Base-by-base conservation (phyloP, 2,113 vertebrate species). In the Petroica traversi region DNA sequence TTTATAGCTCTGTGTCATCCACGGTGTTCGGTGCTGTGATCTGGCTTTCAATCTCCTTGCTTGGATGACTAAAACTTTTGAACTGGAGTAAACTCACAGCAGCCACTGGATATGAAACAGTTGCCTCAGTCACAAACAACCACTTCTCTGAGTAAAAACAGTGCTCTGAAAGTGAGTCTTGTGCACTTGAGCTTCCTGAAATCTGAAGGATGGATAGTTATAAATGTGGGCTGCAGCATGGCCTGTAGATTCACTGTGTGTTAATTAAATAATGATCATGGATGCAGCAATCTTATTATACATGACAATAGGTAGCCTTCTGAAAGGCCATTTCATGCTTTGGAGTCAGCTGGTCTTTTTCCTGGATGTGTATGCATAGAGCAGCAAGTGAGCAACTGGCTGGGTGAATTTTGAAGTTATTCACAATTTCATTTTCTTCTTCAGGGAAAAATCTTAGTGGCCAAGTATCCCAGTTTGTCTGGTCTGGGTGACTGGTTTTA, bases 371-470 rank as follows among this genome's bases (percentile, higher is more conserved):
- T 22, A 31, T 2, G 6, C 9, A 2, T 31, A 71, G 51, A 74
- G 16, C 54, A 54, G 49, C 0, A 0, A 58, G 20, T 55, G 38
- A 88, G 51, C 22, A 41, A 40, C 40, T 61, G 55, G 18, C 14
- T 17, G 24, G 69, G 31, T 76, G 52, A 79, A 93, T 82, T 87
- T 61, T 63, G 57, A 36, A 31, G n/a, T 59, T 36, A 58, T 59
- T 81, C 26, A 52, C 25, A 38, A 64, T 85, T 85, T 90, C 49
- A 61, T 34, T 79, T 89, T 38, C 13, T 38, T 64, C 33, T 72
- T 48, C 16, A 88, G 23, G 24, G 58, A 38, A 68, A 90, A 76
- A 41, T 61, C n/a, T 54, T 24, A 61, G 33, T 2, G 8, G 29
- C 40, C 54, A 36, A 28, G 12, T 68, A 40, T 52, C 25, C n/a